Base-by-base conservation (phyloP, 2,888 invertebrate species). In the Coelopa pilipes region DNA sequence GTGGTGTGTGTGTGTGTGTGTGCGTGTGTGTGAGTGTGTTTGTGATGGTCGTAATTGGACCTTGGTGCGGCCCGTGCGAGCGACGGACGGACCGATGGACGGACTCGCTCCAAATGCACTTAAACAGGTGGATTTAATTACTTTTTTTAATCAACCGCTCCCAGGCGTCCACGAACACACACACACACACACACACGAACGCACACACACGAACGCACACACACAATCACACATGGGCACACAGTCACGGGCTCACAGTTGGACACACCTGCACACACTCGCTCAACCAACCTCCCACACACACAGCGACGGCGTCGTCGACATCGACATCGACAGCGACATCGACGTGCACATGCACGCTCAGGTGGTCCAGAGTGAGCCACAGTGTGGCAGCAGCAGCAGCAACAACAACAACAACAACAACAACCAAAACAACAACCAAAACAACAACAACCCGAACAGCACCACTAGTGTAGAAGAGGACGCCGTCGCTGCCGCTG, bases 91-190 rank as follows among this genome's bases (percentile, higher is more conserved):
- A 34, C 34, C n/a, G n/a, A n/a, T n/a, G n/a, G n/a, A n/a, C n/a
- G n/a, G 34, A 34, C 34, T 67, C 50, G 49, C 73, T 68, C 73
- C 53, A 68, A 73, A 73, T 68, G 59, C 76, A 65, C 65, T 74
- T 72, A 74, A 74, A 73, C 69, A 74, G 76, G 73, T 74, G 76
- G 74, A 72, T 76, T 76, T 74, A 76, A 76, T 76, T 76, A 76
- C 70, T 50, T 74, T 66, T 82, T 78, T 83, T 83, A 84, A 83
- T 83, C 84, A 83, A 83, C 83, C 81, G 83, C 84, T 78, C 80
- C 83, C 82, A 84, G 81, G 78, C 81, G 76, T 74, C 77, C 77
- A n/a, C 19, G 24, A 24, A 74, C 45, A 65, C 21, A 62, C n/a
- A 73, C 50, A 49, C 55, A 60, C 46, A 73, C 45, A 21, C 17